Conservation (phyloP, 2,888 invertebrate genomes). For the Nymphalis c-album region DNA sequence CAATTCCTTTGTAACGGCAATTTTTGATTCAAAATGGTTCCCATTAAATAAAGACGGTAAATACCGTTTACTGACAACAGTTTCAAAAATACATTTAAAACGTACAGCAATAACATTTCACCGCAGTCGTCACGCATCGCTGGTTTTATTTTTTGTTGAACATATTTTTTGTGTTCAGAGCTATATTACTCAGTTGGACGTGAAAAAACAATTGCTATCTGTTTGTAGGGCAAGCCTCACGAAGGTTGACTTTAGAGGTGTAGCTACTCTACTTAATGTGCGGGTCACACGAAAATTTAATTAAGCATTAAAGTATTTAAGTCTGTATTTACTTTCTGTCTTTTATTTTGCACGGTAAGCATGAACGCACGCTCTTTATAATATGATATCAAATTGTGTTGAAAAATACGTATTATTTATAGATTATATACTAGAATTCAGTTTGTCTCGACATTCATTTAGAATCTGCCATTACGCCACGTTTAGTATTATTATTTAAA, state of each 20-base stretch:
- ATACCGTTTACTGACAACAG: neutral
- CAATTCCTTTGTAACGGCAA: too few relatives aligned
- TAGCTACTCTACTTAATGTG: constrained; percentile 8
- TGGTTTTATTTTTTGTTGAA: constrained; percentile 10
- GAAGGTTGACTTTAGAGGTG: constrained; percentile 20
- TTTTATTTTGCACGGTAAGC: neutral
- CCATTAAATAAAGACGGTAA: too few relatives aligned
- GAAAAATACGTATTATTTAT: too few relatives aligned
- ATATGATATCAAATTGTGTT: too few relatives aligned
- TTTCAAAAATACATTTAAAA: constrained; percentile 17
- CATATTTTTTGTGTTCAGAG: constrained; percentile 13
- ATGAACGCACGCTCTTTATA: neutral
- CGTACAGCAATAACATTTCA: constrained; percentile 7
- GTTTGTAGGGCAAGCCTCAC: constrained; percentile 21
- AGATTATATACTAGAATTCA: too few relatives aligned
- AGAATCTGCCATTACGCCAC: too few relatives aligned
- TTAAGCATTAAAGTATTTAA: neutral
- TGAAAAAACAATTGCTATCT: constrained; percentile 16
- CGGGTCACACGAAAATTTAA: constrained; percentile 12
- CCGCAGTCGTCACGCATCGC: constrained; percentile 18
- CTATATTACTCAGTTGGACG: constrained; percentile 13
- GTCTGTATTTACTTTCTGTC: neutral
- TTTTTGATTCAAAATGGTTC: too few relatives aligned
- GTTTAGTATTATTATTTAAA: too few relatives aligned
- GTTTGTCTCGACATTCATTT: too few relatives aligned